Percentiles rank a stretch among this genome's conserved stretches.
Evolutionary conservation across 2,797 vertebrate genomes (phyloP).

Genomic region (Thamnophis elegans): DNA sequence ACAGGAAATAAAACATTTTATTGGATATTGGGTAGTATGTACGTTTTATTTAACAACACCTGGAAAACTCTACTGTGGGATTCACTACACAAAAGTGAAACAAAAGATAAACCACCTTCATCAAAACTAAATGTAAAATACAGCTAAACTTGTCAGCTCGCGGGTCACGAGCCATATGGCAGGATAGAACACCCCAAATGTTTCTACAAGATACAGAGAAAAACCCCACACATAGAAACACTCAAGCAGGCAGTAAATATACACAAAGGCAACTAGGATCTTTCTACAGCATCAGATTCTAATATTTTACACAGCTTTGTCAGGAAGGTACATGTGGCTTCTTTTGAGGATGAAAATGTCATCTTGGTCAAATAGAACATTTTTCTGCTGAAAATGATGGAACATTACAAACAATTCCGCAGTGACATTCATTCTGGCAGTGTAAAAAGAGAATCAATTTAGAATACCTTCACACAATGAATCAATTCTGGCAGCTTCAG

Average conservation of each 20-base stretch:
- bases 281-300: constrained; percentile 98
- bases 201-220: constrained; percentile 97
- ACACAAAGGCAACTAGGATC: constrained; percentile 99
- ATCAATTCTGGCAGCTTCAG: constrained; percentile 61
- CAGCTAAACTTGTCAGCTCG: constrained; percentile 91
- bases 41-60: constrained; percentile 97
- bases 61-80: constrained; percentile 98
- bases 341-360: constrained; percentile 76
- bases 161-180: constrained; percentile 87
- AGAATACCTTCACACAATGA: constrained; percentile 56
- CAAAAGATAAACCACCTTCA: constrained; percentile 94
- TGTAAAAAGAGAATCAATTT: constrained; percentile 72
- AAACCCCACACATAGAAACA: constrained; percentile 95
- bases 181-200: constrained; percentile 95
- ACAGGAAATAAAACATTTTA: constrained; percentile 99
- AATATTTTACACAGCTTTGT: constrained; percentile 97
- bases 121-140: constrained; percentile 98
- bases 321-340: constrained; percentile 88
- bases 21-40: constrained; percentile 98
- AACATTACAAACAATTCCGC: constrained; percentile 64
- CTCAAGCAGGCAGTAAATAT: constrained; percentile 99
- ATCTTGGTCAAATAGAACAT: constrained; percentile 79
- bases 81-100: constrained; percentile 99
- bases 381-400: constrained; percentile 64
- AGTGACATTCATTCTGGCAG: constrained; percentile 73